phyloP scores from a whole-genome alignment of 2,113 vertebrate species.

The Pogona vitticeps region DNA sequence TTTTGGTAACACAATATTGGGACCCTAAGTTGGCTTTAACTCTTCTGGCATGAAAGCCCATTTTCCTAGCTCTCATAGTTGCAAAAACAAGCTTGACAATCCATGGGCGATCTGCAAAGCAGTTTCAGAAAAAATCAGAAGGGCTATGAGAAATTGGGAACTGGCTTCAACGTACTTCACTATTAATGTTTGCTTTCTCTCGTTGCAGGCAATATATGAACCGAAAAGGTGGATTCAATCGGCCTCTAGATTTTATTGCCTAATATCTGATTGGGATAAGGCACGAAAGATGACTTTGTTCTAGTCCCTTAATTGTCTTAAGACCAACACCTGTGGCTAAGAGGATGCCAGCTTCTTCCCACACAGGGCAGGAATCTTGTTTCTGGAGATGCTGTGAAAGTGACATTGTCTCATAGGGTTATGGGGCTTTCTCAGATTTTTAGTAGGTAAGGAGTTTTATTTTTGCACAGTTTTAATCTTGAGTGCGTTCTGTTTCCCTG shows the following conservation, averaged over 20 bases:
- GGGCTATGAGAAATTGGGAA: not conserved
- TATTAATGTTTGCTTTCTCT: constrained; percentile 24
- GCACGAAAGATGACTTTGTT: not conserved
- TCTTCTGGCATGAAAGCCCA: not conserved
- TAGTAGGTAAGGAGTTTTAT: not conserved
- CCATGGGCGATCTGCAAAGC: not conserved
- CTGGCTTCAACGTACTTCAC: not conserved
- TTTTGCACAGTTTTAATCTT: not conserved
- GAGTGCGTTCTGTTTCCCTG: not conserved
- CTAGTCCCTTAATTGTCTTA: constrained; percentile 12
- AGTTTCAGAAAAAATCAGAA: not conserved
- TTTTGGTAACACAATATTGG: not conserved
- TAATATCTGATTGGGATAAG: constrained; percentile 61
- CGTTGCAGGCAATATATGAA: constrained; percentile 95
- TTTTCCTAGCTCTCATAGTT: not conserved
- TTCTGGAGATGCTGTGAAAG: constrained; percentile 26
- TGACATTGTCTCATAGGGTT: constrained; percentile 28
- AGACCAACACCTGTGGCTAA: constrained; percentile 14
- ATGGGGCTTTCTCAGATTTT: not conserved
- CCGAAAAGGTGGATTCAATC: constrained; percentile 98
- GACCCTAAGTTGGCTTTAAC: not conserved
- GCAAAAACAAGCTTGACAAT: not conserved
- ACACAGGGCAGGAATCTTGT: constrained; percentile 45
- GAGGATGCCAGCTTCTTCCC: constrained; percentile 35
- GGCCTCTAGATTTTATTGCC: constrained; percentile 97